Percentiles rank a stretch among this genome's conserved stretches.
Conservation (phyloP, 2,113 vertebrate species). For the Labeo catla region DNA sequence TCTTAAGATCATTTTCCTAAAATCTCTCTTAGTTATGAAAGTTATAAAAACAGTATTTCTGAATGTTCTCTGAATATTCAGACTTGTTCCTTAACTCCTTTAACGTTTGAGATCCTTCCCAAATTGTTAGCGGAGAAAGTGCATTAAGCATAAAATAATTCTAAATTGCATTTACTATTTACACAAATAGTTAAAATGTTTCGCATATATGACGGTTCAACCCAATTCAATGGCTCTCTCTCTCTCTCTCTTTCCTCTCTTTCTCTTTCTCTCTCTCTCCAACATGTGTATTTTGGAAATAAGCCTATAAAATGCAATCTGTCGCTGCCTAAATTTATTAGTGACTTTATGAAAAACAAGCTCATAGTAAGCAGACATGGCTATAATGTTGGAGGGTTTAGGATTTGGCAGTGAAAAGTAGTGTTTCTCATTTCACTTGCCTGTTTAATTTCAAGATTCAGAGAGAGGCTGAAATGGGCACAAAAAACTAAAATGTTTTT, state of each 20-base stretch:
- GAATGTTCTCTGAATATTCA: too few species aligned
- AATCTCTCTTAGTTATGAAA: too few species aligned
- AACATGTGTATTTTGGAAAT: not conserved
- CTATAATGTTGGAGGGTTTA: not conserved
- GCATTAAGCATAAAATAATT: not conserved
- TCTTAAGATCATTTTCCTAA: too few species aligned
- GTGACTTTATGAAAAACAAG: not conserved
- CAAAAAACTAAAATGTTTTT: not conserved
- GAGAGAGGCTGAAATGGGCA: not conserved
- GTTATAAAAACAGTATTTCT: too few species aligned
- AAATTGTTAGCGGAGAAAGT: not conserved
- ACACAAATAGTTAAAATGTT: not conserved
- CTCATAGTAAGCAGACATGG: not conserved
- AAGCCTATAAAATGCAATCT: not conserved
- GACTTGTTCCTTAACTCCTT: too few species aligned
- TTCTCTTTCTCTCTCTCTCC: not conserved
- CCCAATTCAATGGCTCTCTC: not conserved
- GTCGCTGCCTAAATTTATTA: not conserved
- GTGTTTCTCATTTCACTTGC: not conserved
- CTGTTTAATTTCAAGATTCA: not conserved
- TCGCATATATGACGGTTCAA: not conserved
- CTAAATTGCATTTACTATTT: not conserved
- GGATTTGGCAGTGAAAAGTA: not conserved
- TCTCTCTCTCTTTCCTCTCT: not conserved
- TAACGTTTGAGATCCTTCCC: too few species aligned